Base-by-base conservation (phyloP, 1,140 invertebrate genomes). In the Drosophila dunni region DNA sequence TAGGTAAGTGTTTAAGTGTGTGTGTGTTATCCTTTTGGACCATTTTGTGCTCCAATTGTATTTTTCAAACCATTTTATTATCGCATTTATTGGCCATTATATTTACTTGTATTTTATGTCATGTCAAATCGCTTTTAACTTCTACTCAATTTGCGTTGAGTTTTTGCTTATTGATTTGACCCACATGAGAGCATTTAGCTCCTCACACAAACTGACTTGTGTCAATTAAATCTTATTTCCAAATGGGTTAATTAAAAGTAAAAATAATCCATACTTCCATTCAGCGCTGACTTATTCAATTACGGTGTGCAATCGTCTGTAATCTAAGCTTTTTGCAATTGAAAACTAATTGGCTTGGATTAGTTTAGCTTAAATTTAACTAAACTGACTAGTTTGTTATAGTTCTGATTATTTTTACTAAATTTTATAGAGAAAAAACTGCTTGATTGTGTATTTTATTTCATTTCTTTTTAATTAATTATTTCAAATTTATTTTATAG, bases 61-160 rank as follows among this genome's bases (percentile, higher is more conserved):
- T 77, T 62, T 65, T 71, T 56, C 61, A 70, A 75, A 61, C 42
- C 68, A 77, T 79, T 88, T 82, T 88, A 88, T 88, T 88, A 79
- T 86, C 82, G 71, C 70, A 81, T 86, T 86, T 86, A 86, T 86
- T 81, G 72, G 71, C 83, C 75, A 82, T 79, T 79, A 79, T 86
- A 86, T 86, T 86, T 86, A 86, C 67, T 64, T 66, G 61, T 45
- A 58, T 77, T 84, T 78, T 79, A 77, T 79, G 69, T 62, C 65
- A 76, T 79, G 71, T 81, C 78, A 81, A 86, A 76, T 79, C 68
- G 75, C 71, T 71, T 29, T 88, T 65, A 66, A 80, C 64, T 75
- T 73, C 65, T 68, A 80, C 63, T 73, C 62, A 51, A 56, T 62
- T 71, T 61, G 57, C 46, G 29, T 42, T 70, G 64, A 38, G 17